Percentiles rank a stretch among this genome's conserved stretches.
Conservation (phyloP, 2,888 invertebrate genomes). For the Campoplex capitator region DNA sequence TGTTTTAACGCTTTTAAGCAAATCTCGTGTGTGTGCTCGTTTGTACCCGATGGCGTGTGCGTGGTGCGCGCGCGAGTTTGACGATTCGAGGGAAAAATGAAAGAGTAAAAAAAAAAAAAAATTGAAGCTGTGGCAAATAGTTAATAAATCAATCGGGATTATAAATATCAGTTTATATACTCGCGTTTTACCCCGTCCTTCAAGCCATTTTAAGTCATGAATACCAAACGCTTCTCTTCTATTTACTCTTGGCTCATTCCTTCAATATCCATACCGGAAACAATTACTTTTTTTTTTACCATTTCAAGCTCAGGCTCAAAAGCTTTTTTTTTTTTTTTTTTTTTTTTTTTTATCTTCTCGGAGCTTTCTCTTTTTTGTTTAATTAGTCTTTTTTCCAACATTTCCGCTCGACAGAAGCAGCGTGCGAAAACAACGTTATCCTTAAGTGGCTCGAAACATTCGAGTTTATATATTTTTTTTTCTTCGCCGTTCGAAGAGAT, state of each 20-base stretch:
- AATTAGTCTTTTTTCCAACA: background rate
- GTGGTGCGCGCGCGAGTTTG: slow-evolving; percentile 4
- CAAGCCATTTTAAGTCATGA: slow-evolving; percentile 25
- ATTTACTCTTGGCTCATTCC: slow-evolving; percentile 4
- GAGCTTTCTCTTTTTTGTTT: background rate
- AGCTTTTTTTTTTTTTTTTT: background rate
- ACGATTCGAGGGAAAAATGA: slow-evolving; percentile 37
- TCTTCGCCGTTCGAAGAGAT: background rate
- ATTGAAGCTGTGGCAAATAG: slow-evolving; percentile 56
- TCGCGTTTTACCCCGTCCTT: background rate
- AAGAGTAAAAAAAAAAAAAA: slow-evolving; percentile 1
- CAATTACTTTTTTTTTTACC: slow-evolving; percentile 40
- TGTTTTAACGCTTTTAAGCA: background rate
- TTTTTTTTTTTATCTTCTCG: background rate
- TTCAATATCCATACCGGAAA: slow-evolving; percentile 31
- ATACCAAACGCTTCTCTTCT: slow-evolving; percentile 10
- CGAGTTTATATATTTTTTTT: background rate
- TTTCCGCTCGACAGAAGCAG: background rate
- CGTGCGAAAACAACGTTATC: background rate
- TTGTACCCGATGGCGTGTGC: background rate
- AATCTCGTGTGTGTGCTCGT: background rate
- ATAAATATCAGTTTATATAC: slow-evolving; percentile 50
- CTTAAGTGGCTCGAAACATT: background rate
- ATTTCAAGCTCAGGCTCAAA: slow-evolving; percentile 45
- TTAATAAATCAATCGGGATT: slow-evolving; percentile 57